Base-by-base conservation (phyloP, 2,888 invertebrate genomes). In the Drosophila aldrichi region DNA sequence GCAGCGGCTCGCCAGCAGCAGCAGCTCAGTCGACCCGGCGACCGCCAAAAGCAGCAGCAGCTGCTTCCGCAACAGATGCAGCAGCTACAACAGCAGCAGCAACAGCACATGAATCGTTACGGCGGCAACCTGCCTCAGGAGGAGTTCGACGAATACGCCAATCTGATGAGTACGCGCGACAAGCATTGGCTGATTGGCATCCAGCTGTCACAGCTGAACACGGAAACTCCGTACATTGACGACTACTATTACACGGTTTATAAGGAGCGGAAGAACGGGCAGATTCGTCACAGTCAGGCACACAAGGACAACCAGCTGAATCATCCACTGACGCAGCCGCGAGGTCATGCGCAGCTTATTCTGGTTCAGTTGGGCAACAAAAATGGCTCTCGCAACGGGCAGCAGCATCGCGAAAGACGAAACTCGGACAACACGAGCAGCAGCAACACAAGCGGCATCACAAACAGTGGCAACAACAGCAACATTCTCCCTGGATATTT, bases 121-220 rank as follows among this genome's bases (percentile, higher is more conserved):
- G 83, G 79, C 63, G 92, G 92, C 57, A 92, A 92, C 67, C 87
- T 91, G 22, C 80, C 92, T 2, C 79, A 83, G n/a, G 93, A 93
- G 43, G 94, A 94, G 48, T 94, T 93, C 71, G 97, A 98, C 88
- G 97, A 97, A 79, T 98, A 97, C 91, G 96, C 96, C 0, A 98
- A 98, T 0, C 94, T 99, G 14, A 99, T 99, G 99, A 97, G 97
- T 16, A 95, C 95, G 75, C 95, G 97, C 34, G 99, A 99, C 92
- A 98, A 98, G 88, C 98, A 98, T 82, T 99, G 99, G 98, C 94
- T 99, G 14, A 95, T 98, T 76, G 98, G 98, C 91, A 99, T 99
- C 81, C 99, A 99, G 92, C 94, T 98, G 92, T 93, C 98, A 70
- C 99, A 99, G 91, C 94, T 99, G 1, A 97, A 98, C 91, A 97